Base-by-base conservation (phyloP, 2,888 invertebrate genomes). In the Spisula subtruncata region DNA sequence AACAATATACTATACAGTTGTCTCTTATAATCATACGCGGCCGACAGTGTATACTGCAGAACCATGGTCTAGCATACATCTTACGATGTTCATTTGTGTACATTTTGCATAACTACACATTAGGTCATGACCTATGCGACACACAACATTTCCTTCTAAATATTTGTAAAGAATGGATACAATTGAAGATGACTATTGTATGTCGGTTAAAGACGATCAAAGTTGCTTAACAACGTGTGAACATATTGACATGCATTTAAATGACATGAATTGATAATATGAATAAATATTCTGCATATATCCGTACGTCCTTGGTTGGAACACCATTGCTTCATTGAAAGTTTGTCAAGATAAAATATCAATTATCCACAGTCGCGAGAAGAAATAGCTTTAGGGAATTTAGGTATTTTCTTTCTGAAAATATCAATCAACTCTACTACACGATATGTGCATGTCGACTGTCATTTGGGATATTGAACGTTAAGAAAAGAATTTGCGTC, bases 351-450 rank as follows among this genome's bases (percentile, higher is more conserved):
- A 75, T 75, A 35, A 18, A 35, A 32, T 35, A 32, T 32, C 75
- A 75, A 75, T 75, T 75, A 75, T 75, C 75, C 14, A 75, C n/a
- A 75, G 32, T 14, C 16, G 35, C 14, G 75, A 32, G 29, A 35
- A 75, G 18, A 75, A 6, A 16, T 18, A 32, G 32, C 75, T 75
- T 35, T 75, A 32, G 75, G 75, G 75, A 75, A 75, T 75, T 75
- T 32, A 12, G 14, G 10, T 0, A 32, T 35, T 35, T 29, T 71
- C 32, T 75, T 32, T 32, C 75, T 32, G 75, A 35, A 75, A 35
- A 35, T 75, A 35, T 75, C 18, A 75, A 35, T 75, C 32, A 75
- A 14, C 16, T 32, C 32, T 8, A 75, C 18, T 75, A 35, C 35
- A 75, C 12, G 35, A 32, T 75, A 16, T 75, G 75, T 75, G 75